phyloP scores from a whole-genome alignment of 2,888 invertebrate species.

The Meganola albula region DNA sequence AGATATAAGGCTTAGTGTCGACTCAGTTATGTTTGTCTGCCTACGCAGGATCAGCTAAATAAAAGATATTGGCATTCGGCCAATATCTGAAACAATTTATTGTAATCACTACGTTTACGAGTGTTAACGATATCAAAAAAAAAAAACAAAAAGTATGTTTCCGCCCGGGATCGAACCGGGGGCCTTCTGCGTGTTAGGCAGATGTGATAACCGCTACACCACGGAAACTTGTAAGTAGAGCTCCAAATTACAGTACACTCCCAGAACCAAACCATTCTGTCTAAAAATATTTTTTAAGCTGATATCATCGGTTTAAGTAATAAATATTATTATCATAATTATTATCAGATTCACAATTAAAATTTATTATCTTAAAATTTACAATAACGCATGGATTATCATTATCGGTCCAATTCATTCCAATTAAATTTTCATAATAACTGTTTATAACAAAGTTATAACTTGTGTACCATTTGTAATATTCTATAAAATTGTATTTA shows the following conservation, averaged over 20 bases:
- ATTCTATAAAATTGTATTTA: too few relatives aligned
- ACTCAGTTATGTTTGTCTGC: too few relatives aligned
- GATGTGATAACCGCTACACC: conserved; percentile 95
- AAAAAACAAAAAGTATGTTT: conserved; percentile 75
- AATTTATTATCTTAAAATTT: too few relatives aligned
- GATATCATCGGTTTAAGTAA: background rate
- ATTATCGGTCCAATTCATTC: too few relatives aligned
- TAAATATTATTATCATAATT: background rate
- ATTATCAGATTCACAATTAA: conserved; percentile 29
- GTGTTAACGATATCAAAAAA: background rate
- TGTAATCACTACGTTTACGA: background rate
- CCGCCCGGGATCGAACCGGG: conserved; percentile 94
- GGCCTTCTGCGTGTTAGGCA: conserved; percentile 95
- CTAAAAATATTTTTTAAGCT: conserved; percentile 1
- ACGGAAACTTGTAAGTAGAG: conserved; percentile 43
- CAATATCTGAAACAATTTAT: too few relatives aligned
- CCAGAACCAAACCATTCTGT: background rate
- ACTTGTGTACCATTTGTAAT: too few relatives aligned
- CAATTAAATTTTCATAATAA: too few relatives aligned
- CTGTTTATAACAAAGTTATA: too few relatives aligned
- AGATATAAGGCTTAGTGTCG: too few relatives aligned
- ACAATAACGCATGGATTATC: too few relatives aligned
- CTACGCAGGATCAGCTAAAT: too few relatives aligned
- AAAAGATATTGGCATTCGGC: too few relatives aligned
- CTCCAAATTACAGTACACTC: conserved; percentile 4